These are phyloP conservation scores for Hycleus phaleratus DNA, from an alignment of 1,140 invertebrate species.

Conservation along the genomic window DNA sequence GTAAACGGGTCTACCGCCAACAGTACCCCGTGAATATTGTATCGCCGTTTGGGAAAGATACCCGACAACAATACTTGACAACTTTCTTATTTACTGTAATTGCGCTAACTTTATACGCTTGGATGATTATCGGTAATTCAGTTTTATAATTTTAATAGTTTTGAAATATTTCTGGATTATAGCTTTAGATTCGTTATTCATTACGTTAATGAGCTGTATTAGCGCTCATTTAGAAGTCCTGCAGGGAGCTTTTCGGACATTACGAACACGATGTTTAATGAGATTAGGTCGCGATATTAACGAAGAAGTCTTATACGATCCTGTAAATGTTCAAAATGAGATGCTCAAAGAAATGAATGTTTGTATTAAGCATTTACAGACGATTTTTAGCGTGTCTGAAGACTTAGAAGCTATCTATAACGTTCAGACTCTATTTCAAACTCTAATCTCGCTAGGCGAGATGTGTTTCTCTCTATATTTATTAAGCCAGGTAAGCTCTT, in stretches of 20 bases:
- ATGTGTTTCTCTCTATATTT: constrained; percentile 32
- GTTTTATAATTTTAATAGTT: background rate
- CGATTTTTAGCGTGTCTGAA: constrained; percentile 27
- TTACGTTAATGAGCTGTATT: constrained; percentile 25
- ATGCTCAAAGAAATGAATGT: constrained; percentile 29
- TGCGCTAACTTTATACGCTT: background rate
- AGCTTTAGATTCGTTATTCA: constrained; percentile 22
- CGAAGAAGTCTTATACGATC: constrained; percentile 13
- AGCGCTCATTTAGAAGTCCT: constrained; percentile 29
- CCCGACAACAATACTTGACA: background rate
- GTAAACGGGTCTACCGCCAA: background rate
- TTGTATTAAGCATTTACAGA: constrained; percentile 29
- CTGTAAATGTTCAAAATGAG: constrained; percentile 21
- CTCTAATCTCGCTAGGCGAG: constrained; percentile 28
- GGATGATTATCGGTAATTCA: constrained; percentile 4
- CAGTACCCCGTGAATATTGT: constrained; percentile 3
- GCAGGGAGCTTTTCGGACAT: constrained; percentile 25
- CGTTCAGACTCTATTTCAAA: constrained; percentile 29
- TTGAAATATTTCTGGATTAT: background rate
- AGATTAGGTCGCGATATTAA: constrained; percentile 14
- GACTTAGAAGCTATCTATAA: constrained; percentile 30
- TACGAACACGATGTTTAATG: constrained; percentile 25
- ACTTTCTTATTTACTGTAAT: constrained; percentile 4
- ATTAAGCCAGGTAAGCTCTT: constrained; percentile 21
- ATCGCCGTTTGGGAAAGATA: constrained; percentile 4